These are phyloP conservation scores for Sipunculus nudus DNA, from an alignment of 2,888 invertebrate genomes.

Conservation along the genomic window DNA sequence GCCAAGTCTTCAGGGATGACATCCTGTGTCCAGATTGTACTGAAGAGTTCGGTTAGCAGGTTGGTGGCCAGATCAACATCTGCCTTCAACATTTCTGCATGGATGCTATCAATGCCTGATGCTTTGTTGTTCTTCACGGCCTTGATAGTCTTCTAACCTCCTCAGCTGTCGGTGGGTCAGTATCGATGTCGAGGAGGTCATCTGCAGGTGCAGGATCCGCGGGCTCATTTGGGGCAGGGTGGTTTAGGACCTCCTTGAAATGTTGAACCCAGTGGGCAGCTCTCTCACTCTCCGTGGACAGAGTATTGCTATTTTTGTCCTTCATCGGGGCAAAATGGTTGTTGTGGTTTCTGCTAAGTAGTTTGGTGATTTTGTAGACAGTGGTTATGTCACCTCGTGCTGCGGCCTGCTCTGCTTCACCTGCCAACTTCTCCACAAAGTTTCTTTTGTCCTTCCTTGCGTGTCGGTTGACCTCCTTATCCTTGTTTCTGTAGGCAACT, in stretches of 20 bases:
- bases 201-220: not conserved
- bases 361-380: conserved; percentile 6
- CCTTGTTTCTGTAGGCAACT: too few relatives aligned
- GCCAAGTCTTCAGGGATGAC: conserved; percentile 7
- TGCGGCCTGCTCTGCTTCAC: conserved; percentile 7
- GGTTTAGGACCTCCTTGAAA: not conserved
- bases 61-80: not conserved
- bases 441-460: conserved; percentile 1
- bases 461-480: too few relatives aligned
- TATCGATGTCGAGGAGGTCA: conserved; percentile 2
- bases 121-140: conserved; percentile 1
- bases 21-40: not conserved
- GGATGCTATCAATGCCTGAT: not conserved
- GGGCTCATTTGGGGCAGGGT: not conserved
- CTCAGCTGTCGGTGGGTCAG: not conserved
- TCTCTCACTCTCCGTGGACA: not conserved
- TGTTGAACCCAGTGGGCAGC: conserved; percentile 6
- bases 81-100: conserved; percentile 7
- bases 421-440: not conserved
- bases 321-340: not conserved
- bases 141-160: not conserved
- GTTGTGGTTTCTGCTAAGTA: not conserved
- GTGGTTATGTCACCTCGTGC: not conserved
- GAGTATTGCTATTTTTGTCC: not conserved
- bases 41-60: not conserved